Evolutionary conservation across 2,888 invertebrate species (phyloP), one percentile per base, ranked within the genome.

Genomic region (Neoitamus cyanurus): DNA sequence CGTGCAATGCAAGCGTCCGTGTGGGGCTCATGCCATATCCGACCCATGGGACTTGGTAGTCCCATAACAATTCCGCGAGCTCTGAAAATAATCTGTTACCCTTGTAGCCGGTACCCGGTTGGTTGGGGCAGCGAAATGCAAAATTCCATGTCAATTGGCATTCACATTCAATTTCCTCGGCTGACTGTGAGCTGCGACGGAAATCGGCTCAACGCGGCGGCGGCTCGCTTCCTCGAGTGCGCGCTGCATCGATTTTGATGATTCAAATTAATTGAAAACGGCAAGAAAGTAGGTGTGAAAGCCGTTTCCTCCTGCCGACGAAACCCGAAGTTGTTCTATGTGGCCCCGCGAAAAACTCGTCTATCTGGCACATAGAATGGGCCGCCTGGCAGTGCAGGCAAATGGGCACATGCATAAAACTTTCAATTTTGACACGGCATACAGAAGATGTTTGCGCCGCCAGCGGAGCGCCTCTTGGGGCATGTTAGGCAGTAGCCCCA

Each of bases 221-320:
- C 30, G 30, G 7, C 11, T n/a, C 30, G 6, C 28, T 28, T 42
- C 58, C 58, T 58, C 58, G 58, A 58, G 3, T 58, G 58, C 58
- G 58, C 25, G 11, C 25, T 20, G 36, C 69, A 82, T 82, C 69
- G 42, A 69, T 82, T 82, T 83, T 58, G 73, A 25, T 58, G 58
- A 83, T 34, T 75, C 15, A 31, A 75, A 75, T 83, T 75, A 83
- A 83, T 83, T 83, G 83, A 83, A 83, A 83, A 28, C 34, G 48
- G 83, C 48, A 36, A 31, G 83, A 83, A 83, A 83, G 83, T 73
- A 83, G 83, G 83, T 83, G 83, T 83, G 83, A 83, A 83, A 83
- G 83, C 73, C 68, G 83, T 70, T 82, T 69, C 68, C 48, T 20
- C 78, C 48, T 58, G 42, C 13, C n/a, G 75, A 42, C 20, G 13